Base-by-base conservation (phyloP, 2,113 vertebrate species). In the Phyllostomus discolor region DNA sequence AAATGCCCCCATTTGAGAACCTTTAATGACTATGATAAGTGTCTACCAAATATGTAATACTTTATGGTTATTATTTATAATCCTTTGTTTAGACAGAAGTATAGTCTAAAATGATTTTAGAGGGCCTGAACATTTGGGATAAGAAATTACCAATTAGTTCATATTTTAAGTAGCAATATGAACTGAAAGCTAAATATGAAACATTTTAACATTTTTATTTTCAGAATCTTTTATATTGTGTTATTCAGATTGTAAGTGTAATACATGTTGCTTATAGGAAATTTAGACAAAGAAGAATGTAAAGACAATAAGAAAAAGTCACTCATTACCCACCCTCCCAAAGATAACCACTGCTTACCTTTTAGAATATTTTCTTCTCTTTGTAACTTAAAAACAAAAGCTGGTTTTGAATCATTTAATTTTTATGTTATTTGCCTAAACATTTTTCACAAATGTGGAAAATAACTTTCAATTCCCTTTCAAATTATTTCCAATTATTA, bases 31-130 rank as follows among this genome's bases (percentile, higher is more conserved):
- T 83, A 78, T 43, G 26, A 1, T 92, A 75, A 89, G 64, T 72
- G 50, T 79, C 91, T 80, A 48, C 59, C 46, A 96, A 83, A 91
- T 78, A 59, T 59, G 17, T 91, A 54, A 28, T 38, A 4, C 43
- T 70, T 93, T 54, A 10, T 84, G 83, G 22, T 94, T 88, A 73
- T 52, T 59, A 73, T 70, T 15, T 83, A 7, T 54, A 59, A 24
- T 88, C 80, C 81, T 82, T 79, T 91, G 28, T 70, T 95, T 81
- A 70, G 35, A 72, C n/a, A 92, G 10, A 82, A 84, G 72, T 85
- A 59, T 4, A 59, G 64, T 41, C 7, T 79, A 84, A 81, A 81
- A 38, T 95, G 14, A 67, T 72, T 88, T 91, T 75, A 66, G 54
- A 78, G 46, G 11, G 33, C 16, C 38, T 81, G 31, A 81, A 82